Percentiles rank a stretch among this genome's conserved stretches.
Conservation (phyloP, 2,888 invertebrate genomes). For the Pterobdella sp. region DNA sequence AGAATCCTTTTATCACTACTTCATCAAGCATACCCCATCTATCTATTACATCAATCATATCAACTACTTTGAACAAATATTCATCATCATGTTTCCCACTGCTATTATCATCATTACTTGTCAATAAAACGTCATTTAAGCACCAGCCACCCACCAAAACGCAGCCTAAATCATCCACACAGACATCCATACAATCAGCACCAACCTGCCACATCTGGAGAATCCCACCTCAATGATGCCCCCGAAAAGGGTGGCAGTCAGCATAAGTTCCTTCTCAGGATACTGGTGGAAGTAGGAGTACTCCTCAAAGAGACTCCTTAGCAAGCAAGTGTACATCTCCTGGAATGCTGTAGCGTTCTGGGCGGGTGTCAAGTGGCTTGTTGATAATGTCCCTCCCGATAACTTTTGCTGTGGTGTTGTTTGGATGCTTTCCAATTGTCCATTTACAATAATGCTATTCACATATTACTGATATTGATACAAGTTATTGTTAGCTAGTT, state of each 20-base stretch:
- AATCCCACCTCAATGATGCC: constrained; percentile 91
- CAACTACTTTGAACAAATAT: not conserved
- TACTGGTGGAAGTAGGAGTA: constrained; percentile 97
- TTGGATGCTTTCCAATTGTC: too few species aligned
- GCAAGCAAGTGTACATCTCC: constrained; percentile 81
- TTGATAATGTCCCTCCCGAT: not conserved
- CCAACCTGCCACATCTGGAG: constrained; percentile 59
- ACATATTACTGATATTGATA: too few species aligned
- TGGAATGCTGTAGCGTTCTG: constrained; percentile 36
- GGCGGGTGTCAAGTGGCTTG: not conserved
- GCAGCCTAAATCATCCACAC: not conserved
- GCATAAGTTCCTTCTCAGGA: constrained; percentile 92
- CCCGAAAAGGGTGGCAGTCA: constrained; percentile 93
- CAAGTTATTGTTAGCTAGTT: too few species aligned
- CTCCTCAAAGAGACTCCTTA: constrained; percentile 93
- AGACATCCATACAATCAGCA: not conserved
- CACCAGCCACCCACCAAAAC: not conserved
- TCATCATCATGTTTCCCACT: not conserved
- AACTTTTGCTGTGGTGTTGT: not conserved
- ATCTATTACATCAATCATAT: not conserved
- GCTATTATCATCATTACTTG: not conserved
- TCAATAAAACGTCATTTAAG: not conserved
- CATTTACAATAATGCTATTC: too few species aligned
- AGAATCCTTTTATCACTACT: not conserved
- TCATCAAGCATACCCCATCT: not conserved